Conservation (phyloP, 2,888 invertebrate species). For the Eupithecia inturbata region DNA sequence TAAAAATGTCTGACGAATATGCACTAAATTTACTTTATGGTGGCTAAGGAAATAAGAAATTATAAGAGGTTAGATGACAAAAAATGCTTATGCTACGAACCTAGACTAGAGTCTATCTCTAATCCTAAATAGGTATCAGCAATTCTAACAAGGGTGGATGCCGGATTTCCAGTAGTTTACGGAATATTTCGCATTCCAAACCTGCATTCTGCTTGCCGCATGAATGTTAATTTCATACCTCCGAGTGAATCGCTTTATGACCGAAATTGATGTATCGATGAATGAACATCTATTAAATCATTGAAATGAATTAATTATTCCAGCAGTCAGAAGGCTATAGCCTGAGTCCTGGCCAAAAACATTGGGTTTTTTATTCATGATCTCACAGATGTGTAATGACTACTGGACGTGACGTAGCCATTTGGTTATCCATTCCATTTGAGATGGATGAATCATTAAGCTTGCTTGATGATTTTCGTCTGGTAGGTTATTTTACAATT, state of each 20-base stretch:
- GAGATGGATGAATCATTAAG: conserved; percentile 1
- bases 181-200: conserved; percentile 23
- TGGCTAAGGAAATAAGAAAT: no score
- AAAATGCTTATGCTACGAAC: no score
- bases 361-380: neutral
- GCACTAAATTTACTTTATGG: no score
- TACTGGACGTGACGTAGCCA: neutral
- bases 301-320: no score
- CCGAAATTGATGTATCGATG: conserved; percentile 17
- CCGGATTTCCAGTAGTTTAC: conserved; percentile 23
- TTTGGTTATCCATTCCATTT: neutral
- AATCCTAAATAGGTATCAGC: neutral
- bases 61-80: no score
- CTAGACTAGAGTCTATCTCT: no score
- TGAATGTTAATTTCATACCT: conserved; percentile 18
- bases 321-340: neutral
- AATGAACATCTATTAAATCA: neutral
- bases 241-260: conserved; percentile 16
- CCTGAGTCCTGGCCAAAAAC: neutral
- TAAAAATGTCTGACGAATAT: no score
- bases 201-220: conserved; percentile 7
- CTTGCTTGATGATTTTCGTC: neutral
- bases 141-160: conserved; percentile 18
- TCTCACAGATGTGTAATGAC: no score
- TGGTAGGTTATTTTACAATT: neutral